Evolutionary conservation across 2,113 vertebrate genomes (phyloP).

Genomic region (Aegithalos caudatus): DNA sequence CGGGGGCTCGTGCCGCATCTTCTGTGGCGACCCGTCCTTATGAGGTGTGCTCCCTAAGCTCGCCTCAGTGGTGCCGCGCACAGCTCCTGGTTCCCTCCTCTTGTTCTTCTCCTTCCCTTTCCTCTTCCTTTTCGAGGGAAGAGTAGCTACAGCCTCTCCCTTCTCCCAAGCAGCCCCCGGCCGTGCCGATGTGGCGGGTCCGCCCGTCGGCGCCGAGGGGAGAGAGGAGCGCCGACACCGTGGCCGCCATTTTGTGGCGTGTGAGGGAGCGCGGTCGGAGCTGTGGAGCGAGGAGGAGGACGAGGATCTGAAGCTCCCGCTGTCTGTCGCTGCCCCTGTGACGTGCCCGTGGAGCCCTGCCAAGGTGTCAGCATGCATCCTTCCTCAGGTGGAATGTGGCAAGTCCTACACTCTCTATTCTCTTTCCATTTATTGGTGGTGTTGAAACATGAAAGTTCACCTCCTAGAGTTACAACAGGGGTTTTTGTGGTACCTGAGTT

Average conservation of each 20-base stretch:
- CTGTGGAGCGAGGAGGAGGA: accelerated
- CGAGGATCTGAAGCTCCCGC: accelerated
- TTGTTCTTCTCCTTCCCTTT: not conserved
- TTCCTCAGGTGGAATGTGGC: accelerated
- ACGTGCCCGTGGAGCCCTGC: accelerated
- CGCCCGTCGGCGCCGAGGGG: not conserved
- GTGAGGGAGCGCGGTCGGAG: accelerated
- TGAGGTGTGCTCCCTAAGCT: accelerated
- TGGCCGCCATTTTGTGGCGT: not conserved
- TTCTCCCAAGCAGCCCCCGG: accelerated
- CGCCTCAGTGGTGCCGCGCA: accelerated
- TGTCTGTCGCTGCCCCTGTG: accelerated
- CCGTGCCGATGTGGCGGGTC: accelerated
- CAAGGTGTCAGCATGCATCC: accelerated
- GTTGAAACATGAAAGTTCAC: too few relatives aligned
- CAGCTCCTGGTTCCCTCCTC: accelerated
- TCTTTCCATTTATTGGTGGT: accelerated
- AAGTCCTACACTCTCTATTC: not conserved
- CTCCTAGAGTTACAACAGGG: not conserved
- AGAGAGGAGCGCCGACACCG: accelerated
- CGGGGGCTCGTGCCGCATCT: accelerated
- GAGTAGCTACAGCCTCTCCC: accelerated
- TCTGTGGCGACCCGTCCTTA: accelerated
- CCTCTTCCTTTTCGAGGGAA: not conserved
- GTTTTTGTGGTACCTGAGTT: not conserved